Percentiles rank a stretch among this genome's conserved stretches.
Conservation (phyloP, 2,888 invertebrate species). For the Actias luna region DNA sequence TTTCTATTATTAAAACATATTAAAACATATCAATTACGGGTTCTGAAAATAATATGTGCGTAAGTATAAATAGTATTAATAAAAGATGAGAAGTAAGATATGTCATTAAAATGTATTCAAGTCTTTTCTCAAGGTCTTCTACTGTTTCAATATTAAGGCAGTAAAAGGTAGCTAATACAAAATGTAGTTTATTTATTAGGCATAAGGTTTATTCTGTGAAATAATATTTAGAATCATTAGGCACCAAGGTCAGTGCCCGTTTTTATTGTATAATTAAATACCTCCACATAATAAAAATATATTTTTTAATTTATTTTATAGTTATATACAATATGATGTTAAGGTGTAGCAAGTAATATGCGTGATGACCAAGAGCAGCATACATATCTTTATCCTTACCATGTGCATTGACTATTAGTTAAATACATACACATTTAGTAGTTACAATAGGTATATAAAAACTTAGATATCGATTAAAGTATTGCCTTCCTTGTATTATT, state of each 20-base stretch:
- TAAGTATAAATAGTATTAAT: neutral
- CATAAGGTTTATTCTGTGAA: too few species aligned
- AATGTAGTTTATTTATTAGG: neutral
- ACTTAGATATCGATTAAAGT: too few species aligned
- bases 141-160: neutral
- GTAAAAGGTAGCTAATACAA: neutral
- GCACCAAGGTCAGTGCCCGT: neutral
- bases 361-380: too few species aligned
- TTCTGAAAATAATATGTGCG: neutral
- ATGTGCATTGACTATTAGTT: too few species aligned
- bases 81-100: neutral
- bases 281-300: neutral
- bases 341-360: too few species aligned
- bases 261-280: neutral
- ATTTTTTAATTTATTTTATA: neutral
- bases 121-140: neutral
- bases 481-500: too few species aligned
- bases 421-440: too few species aligned
- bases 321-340: neutral
- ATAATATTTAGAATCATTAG: neutral
- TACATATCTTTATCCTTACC: too few species aligned
- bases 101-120: neutral
- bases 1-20: neutral
- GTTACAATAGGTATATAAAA: too few species aligned
- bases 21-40: neutral